Percentiles rank a stretch among this genome's conserved stretches.
phyloP scores from a whole-genome alignment of 1,140 invertebrate genomes.

The Cherax quadricarinatus region DNA sequence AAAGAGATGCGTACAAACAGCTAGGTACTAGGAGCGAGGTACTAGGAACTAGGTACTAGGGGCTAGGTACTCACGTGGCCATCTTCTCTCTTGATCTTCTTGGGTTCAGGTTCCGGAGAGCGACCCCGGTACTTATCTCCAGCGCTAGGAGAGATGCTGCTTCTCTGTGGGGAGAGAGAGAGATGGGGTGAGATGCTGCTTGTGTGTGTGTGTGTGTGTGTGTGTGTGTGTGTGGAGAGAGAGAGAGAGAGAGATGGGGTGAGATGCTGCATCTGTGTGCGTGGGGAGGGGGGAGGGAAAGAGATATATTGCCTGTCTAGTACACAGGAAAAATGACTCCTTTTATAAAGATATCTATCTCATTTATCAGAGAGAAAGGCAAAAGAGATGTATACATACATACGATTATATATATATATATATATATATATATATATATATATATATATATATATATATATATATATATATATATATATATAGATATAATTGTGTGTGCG shows the following conservation, averaged over 20 bases:
- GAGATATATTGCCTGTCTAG: neutral
- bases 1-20: too few species aligned
- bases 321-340: too few species aligned
- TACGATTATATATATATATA: too few species aligned
- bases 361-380: too few species aligned
- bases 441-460: too few species aligned
- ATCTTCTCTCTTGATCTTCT: slow-evolving; percentile 53
- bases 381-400: too few species aligned
- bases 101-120: slow-evolving; percentile 37
- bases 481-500: too few species aligned
- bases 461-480: too few species aligned
- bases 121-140: slow-evolving; percentile 47
- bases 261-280: neutral
- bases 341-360: too few species aligned
- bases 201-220: neutral
- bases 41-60: neutral
- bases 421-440: too few species aligned
- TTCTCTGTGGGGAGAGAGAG: neutral
- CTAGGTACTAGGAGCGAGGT: too few species aligned
- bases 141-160: slow-evolving; percentile 19
- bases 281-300: neutral
- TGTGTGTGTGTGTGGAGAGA: neutral
- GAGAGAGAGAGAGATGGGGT: neutral
- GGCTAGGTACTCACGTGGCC: slow-evolving; percentile 26
- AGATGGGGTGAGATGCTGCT: neutral